Conservation (phyloP, 2,888 invertebrate genomes). For the Amiota mariae region DNA sequence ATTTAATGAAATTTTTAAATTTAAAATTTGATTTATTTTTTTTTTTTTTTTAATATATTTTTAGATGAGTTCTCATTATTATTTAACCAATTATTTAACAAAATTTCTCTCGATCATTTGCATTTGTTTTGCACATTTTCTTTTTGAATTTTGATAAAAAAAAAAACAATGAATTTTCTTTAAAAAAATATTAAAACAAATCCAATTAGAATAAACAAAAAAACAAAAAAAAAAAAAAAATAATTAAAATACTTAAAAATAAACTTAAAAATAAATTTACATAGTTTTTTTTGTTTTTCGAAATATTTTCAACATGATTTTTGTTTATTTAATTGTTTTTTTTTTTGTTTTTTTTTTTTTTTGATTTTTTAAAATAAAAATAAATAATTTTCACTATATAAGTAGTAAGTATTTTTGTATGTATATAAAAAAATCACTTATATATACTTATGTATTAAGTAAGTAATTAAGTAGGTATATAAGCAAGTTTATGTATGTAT, state of each 20-base stretch:
- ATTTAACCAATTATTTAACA: no score
- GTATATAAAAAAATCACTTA: no score
- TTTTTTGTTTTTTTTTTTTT: neutral
- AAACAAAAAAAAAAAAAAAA: no score
- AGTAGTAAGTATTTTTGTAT: no score
- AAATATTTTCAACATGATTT: slow-evolving; percentile 10
- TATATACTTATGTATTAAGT: no score
- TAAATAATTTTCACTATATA: neutral
- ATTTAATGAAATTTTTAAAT: no score
- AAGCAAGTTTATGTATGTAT: neutral
- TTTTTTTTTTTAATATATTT: no score
- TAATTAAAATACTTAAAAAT: slow-evolving; percentile 31
- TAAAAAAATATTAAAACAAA: neutral
- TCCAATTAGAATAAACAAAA: slow-evolving; percentile 23
- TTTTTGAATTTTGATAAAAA: slow-evolving; percentile 23
- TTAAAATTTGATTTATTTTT: no score
- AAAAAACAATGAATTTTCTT: slow-evolving; percentile 27
- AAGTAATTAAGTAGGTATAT: neutral
- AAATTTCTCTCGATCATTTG: no score
- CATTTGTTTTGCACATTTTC: neutral
- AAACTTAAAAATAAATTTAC: slow-evolving; percentile 33
- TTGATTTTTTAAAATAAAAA: neutral
- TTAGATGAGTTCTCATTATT: no score
- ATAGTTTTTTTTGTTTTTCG: slow-evolving; percentile 10
- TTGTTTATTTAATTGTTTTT: neutral